Evolutionary conservation across 2,113 vertebrate species (phyloP).

Genomic region (Salvator merianae): DNA sequence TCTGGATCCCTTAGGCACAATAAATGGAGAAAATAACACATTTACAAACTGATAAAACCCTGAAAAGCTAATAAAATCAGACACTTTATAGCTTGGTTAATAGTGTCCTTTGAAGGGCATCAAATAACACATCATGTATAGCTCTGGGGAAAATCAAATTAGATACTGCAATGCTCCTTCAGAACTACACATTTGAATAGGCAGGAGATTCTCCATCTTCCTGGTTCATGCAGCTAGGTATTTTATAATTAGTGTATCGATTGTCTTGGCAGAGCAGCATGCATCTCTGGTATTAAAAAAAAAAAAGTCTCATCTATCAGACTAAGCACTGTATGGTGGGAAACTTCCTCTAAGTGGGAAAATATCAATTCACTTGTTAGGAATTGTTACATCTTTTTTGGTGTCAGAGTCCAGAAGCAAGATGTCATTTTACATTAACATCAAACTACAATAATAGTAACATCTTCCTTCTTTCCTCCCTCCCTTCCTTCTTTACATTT

Average conservation of each 20-base stretch:
- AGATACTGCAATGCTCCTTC: slow-evolving; percentile 57
- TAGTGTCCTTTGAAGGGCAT: slow-evolving; percentile 84
- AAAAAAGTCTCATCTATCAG: slow-evolving; percentile 6
- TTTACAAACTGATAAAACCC: slow-evolving; percentile 84
- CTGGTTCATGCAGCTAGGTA: slow-evolving; percentile 43
- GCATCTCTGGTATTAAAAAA: slow-evolving; percentile 39
- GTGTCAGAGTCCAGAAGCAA: not conserved
- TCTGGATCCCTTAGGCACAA: slow-evolving; percentile 79
- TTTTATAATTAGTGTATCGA: slow-evolving; percentile 52
- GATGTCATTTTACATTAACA: not conserved
- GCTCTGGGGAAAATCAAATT: slow-evolving; percentile 79
- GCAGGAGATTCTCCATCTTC: slow-evolving; percentile 56
- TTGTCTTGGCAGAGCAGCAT: slow-evolving; percentile 31
- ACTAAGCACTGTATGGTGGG: slow-evolving; percentile 33
- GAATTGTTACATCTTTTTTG: not conserved
- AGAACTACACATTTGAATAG: slow-evolving; percentile 68
- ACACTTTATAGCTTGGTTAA: slow-evolving; percentile 81
- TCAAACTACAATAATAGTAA: not conserved
- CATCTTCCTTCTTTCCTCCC: slow-evolving; percentile 15
- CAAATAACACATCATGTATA: slow-evolving; percentile 80
- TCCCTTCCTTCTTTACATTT: slow-evolving; percentile 27
- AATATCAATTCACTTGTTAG: slow-evolving; percentile 3
- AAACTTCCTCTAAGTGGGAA: slow-evolving; percentile 28
- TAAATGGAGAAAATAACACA: slow-evolving; percentile 83
- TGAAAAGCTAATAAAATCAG: slow-evolving; percentile 83